Evolutionary conservation across 2,888 invertebrate species (phyloP), one percentile per base, ranked within the genome.

Genomic region (Branchipolynoe longqiensis): DNA sequence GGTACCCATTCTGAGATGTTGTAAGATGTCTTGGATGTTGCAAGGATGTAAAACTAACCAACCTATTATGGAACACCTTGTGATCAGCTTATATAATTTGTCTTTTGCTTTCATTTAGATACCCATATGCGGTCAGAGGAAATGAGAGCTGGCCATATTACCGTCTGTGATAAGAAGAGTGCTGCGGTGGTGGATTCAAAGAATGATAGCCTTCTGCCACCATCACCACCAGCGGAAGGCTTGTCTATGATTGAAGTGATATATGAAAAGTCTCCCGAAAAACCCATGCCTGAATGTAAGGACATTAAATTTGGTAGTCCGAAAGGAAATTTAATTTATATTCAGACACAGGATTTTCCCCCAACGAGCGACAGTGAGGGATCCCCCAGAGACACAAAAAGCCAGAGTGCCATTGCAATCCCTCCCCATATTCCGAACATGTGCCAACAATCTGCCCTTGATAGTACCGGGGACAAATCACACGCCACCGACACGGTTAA

Each of bases 301-400:
- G 69, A 69, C 8, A 22, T 38, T 4, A 69, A 69, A n/a, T 36
- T 38, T 48, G 78, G 48, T 2, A 48, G 48, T n/a, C 48, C 48
- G 0, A 78, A 78, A 28, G 48, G 48, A 1, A 78, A 78, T 25
- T 78, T 78, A 22, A 78, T 78, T 48, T 78, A 78, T 31, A 78
- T 78, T 31, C 78, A 78, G 78, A 78, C 54, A 25, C 78, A 78
- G 78, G 78, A 78, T 78, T 78, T 78, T 78, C 78, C 78, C 3
- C 25, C 78, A 78, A 54, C 78, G 78, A 78, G 78, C 78, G 78
- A 48, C 54, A 54, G 54, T 31, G 78, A 78, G 41, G 78, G 48
- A 1, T 2, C 18, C 38, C 4, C 1, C 33, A 48, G 48, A 8
- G 48, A 48, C 48, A 8, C 48, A 48, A n/a, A n/a, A n/a, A 48